Percentiles rank a stretch among this genome's conserved stretches.
Evolutionary conservation across 2,113 vertebrate genomes (phyloP).

Genomic region (Lophura nycthemera): DNA sequence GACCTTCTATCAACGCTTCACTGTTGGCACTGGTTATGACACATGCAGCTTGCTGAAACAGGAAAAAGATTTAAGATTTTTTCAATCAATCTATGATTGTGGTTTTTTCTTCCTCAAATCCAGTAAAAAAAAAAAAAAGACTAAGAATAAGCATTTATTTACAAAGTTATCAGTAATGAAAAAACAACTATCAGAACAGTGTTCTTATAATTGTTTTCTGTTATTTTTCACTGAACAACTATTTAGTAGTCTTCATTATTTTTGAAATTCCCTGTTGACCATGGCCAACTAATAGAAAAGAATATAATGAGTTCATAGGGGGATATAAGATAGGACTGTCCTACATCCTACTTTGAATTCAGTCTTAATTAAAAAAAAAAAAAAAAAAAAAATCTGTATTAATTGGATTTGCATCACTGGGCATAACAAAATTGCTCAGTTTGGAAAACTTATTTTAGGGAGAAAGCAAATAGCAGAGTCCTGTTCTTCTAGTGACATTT

Average conservation of each 20-base stretch:
- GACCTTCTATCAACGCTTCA: neutral
- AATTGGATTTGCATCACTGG: neutral
- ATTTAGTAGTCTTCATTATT: neutral
- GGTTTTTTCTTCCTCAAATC: neutral
- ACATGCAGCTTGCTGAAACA: neutral
- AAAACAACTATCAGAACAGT: neutral
- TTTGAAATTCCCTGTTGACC: neutral
- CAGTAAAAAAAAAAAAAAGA: neutral
- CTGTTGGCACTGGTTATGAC: neutral
- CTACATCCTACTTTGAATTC: slow-evolving; percentile 24
- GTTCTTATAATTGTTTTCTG: neutral
- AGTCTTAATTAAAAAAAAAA: neutral
- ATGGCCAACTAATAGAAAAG: neutral
- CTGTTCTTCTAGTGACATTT: neutral
- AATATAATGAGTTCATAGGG: neutral
- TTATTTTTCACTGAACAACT: neutral
- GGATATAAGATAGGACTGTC: neutral
- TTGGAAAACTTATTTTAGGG: neutral
- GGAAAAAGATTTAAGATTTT: neutral
- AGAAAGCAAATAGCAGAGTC: neutral
- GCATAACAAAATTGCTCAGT: neutral
- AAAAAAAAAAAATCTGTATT: neutral
- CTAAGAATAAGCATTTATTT: neutral
- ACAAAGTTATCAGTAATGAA: neutral
- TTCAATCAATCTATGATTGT: neutral